Percentiles rank a stretch among this genome's conserved stretches.
Evolutionary conservation across 2,113 vertebrate genomes (phyloP).

Genomic region (Leptobrachium ailaonicum): DNA sequence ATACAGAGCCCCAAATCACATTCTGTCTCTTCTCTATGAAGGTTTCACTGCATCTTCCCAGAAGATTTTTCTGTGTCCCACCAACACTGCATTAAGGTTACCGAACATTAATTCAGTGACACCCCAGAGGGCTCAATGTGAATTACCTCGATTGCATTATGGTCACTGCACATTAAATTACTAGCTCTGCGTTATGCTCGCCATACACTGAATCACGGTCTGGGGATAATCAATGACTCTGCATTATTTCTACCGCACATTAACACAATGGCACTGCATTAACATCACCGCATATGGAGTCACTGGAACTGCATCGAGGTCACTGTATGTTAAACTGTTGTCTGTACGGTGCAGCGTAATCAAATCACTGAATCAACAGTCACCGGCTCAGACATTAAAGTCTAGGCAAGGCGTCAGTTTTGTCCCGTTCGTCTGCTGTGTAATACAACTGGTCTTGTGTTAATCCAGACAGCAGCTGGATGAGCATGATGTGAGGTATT

Average conservation of each 20-base stretch:
- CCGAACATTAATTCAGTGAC: constrained; percentile 22
- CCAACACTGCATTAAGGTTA: constrained; percentile 23
- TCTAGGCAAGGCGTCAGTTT: too few relatives aligned
- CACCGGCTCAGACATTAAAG: too few relatives aligned
- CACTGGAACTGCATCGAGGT: constrained; percentile 19
- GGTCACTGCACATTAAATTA: not conserved
- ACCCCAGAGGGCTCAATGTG: not conserved
- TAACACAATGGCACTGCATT: constrained; percentile 26
- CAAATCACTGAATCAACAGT: too few relatives aligned
- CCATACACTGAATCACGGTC: not conserved
- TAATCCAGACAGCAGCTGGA: not conserved
- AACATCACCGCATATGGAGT: not conserved
- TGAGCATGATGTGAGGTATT: not conserved
- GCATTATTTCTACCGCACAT: not conserved
- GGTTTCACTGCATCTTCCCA: constrained; percentile 18
- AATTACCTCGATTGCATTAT: not conserved
- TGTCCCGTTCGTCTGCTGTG: too few relatives aligned
- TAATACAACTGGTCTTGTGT: too few relatives aligned
- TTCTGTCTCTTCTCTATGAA: not conserved
- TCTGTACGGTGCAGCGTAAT: too few relatives aligned
- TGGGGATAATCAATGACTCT: not conserved
- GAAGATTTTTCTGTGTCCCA: constrained; percentile 18
- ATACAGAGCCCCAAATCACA: constrained; percentile 20
- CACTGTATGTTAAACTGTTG: not conserved
- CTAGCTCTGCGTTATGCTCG: not conserved